phyloP scores from a whole-genome alignment of 37 sponge, comb jelly and placozoan species.

The Diacarnus erythraeanus region DNA sequence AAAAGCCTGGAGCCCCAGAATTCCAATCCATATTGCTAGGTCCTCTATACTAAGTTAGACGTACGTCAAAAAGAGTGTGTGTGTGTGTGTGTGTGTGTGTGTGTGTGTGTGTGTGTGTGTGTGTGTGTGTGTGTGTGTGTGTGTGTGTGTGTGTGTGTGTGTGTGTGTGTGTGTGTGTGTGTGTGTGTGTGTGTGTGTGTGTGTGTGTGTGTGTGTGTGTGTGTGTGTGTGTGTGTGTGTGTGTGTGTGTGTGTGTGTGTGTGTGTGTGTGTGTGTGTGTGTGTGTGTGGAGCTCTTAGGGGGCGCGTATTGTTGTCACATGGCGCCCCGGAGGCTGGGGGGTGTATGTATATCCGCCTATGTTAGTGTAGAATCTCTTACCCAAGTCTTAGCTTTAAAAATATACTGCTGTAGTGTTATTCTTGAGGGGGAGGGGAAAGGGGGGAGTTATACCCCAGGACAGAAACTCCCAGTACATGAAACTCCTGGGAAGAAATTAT shows the following conservation, averaged over 20 bases:
- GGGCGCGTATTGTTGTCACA: no score
- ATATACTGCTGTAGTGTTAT: no score
- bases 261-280: not conserved
- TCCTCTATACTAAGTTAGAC: constrained; percentile 2
- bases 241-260: constrained; percentile 25
- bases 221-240: constrained; percentile 6
- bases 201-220: not conserved
- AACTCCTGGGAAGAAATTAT: no score
- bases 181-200: not conserved
- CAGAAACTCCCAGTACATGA: no score
- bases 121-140: not conserved
- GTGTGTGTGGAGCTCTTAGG: constrained; percentile 4
- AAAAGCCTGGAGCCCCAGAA: no score
- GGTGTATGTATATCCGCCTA: no score
- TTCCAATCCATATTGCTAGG: no score
- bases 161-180: not conserved
- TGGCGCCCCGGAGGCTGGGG: no score
- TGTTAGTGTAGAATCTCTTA: no score
- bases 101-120: constrained; percentile 16
- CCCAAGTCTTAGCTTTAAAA: no score
- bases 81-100: constrained; percentile 40
- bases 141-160: not conserved
- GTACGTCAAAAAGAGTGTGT: constrained; percentile 35
- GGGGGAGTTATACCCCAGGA: no score
- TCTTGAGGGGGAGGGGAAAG: no score